Evolutionary conservation across 1,140 invertebrate species (phyloP).

Genomic region (Bombus turneri): DNA sequence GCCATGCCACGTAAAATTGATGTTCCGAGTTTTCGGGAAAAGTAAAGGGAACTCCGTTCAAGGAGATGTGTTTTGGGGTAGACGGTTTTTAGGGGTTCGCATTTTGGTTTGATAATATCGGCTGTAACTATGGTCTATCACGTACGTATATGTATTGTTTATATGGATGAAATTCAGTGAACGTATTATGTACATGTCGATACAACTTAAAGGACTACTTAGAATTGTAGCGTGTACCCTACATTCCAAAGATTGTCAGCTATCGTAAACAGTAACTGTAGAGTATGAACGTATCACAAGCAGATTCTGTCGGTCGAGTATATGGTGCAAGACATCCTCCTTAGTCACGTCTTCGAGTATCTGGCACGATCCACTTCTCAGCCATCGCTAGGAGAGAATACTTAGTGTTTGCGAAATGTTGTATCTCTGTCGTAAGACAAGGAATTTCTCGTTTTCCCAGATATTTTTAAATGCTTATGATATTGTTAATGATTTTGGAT

Average conservation of each 20-base stretch:
- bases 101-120: too few species aligned
- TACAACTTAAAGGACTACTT: background rate
- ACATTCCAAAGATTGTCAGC: background rate
- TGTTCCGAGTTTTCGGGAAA: background rate
- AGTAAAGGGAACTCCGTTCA: background rate
- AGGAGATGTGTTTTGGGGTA: too few species aligned
- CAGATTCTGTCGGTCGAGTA: conserved; percentile 52
- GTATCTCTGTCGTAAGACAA: background rate
- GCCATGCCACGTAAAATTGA: background rate
- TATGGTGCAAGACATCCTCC: conserved; percentile 53
- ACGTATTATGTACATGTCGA: background rate
- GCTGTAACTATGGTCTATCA: too few species aligned
- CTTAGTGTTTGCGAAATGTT: too few species aligned
- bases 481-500: too few species aligned
- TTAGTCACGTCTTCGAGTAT: conserved; percentile 52
- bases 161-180: background rate
- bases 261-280: conserved; percentile 16
- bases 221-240: background rate
- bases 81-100: too few species aligned
- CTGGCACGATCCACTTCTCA: conserved; percentile 40
- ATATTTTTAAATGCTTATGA: too few species aligned
- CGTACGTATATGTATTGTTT: too few species aligned
- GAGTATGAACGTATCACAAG: conserved; percentile 30
- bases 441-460: background rate
- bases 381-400: too few species aligned